phyloP scores from a whole-genome alignment of 2,888 invertebrate genomes.

The Agelastica alni region DNA sequence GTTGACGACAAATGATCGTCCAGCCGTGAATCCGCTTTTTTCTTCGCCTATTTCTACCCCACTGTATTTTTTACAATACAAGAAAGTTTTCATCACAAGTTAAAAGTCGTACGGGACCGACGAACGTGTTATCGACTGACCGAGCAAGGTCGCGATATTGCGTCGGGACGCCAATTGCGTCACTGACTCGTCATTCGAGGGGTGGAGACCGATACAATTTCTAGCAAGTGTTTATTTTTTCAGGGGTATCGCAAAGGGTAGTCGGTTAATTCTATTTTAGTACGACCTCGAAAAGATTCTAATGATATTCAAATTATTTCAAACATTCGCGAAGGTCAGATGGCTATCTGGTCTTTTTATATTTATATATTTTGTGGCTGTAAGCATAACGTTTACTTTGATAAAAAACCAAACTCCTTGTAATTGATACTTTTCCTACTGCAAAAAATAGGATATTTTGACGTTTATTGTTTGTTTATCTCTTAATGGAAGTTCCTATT shows the following conservation, averaged over 20 bases:
- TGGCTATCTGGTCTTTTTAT: background rate
- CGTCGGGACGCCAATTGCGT: constrained; percentile 51
- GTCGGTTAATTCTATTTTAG: background rate
- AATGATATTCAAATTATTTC: background rate
- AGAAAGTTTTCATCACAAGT: too few relatives aligned
- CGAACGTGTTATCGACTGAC: constrained; percentile 34
- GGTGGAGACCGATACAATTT: constrained; percentile 47
- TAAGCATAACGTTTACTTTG: too few relatives aligned
- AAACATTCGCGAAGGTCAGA: constrained; percentile 7
- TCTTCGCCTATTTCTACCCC: too few relatives aligned
- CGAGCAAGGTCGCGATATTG: constrained; percentile 51
- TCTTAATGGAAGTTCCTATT: too few relatives aligned
- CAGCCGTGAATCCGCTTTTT: too few relatives aligned
- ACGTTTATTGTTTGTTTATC: too few relatives aligned
- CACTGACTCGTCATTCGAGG: constrained; percentile 49
- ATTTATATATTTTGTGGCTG: too few relatives aligned
- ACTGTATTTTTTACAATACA: too few relatives aligned
- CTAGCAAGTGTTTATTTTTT: constrained; percentile 5
- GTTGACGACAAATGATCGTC: too few relatives aligned
- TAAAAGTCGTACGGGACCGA: constrained; percentile 32
- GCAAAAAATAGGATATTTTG: too few relatives aligned
- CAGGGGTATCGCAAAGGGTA: background rate
- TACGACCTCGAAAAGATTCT: background rate
- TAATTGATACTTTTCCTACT: too few relatives aligned
- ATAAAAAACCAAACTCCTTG: too few relatives aligned